Conservation (phyloP, 2,888 invertebrate species). For the Acleris cristana region DNA sequence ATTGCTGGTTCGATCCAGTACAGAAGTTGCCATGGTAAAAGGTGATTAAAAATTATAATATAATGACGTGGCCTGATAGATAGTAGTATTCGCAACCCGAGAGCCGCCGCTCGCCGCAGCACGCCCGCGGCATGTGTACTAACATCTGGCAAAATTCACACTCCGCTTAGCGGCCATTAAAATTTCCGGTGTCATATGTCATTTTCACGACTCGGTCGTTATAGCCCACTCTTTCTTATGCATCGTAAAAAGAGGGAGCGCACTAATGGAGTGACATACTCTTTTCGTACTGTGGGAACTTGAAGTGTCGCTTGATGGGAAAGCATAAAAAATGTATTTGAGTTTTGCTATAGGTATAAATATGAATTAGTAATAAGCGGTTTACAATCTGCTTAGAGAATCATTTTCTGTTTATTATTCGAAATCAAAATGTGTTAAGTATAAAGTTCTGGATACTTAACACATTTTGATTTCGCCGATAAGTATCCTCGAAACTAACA, state of each 20-base stretch:
- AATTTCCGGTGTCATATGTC: conserved; percentile 33
- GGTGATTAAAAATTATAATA: background rate
- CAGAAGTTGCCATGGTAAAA: too few species aligned
- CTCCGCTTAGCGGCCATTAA: conserved; percentile 17
- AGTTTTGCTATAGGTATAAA: background rate
- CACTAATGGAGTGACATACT: conserved; percentile 1
- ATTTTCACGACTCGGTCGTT: conserved; percentile 1
- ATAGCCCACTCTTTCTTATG: conserved; percentile 16
- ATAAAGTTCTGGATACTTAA: too few species aligned
- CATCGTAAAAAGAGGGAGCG: conserved; percentile 9
- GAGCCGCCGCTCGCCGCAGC: background rate
- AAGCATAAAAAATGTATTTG: background rate
- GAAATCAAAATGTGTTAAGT: too few species aligned
- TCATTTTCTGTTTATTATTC: too few species aligned
- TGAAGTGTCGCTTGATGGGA: background rate
- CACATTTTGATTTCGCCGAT: too few species aligned
- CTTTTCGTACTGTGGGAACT: conserved; percentile 1
- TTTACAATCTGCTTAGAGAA: too few species aligned
- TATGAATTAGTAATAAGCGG: background rate
- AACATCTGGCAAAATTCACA: conserved; percentile 34
- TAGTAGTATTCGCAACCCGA: conserved; percentile 9
- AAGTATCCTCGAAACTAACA: too few species aligned
- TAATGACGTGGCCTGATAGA: background rate
- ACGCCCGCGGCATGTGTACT: background rate
- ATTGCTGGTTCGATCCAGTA: too few species aligned